These are phyloP conservation scores for Lepidostoma basale DNA, from an alignment of 1,140 invertebrate species.

Conservation along the genomic window DNA sequence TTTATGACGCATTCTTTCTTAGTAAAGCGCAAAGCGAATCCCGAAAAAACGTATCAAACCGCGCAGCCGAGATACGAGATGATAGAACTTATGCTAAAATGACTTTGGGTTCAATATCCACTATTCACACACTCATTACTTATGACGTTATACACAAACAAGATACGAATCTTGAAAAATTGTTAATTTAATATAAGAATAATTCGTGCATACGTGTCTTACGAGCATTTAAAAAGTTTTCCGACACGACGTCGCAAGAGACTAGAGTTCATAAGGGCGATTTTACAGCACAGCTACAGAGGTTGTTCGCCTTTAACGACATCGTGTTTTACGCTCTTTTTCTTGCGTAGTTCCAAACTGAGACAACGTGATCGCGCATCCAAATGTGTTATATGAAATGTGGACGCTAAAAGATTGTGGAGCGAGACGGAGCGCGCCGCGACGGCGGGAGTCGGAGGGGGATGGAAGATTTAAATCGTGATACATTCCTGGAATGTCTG, in stretches of 20 bases:
- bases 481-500: background rate
- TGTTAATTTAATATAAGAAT: conserved; percentile 38
- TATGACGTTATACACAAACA: background rate
- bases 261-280: conserved; percentile 4
- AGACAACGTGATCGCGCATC: conserved; percentile 34
- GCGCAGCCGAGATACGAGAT: background rate
- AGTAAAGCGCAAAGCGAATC: conserved; percentile 7
- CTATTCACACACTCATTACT: background rate
- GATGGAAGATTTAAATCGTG: background rate
- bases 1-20: conserved; percentile 35
- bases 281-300: background rate
- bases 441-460: background rate
- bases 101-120: background rate
- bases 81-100: conserved; percentile 7
- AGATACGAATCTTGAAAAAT: conserved; percentile 36
- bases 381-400: conserved; percentile 31
- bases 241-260: background rate
- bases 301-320: conserved; percentile 16
- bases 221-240: background rate
- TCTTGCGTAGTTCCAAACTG: background rate
- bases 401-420: conserved; percentile 16
- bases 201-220: conserved; percentile 41
- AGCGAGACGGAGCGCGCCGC: conserved; percentile 1
- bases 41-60: conserved; percentile 4
- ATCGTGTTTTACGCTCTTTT: conserved; percentile 15